Evolutionary conservation across 2,888 invertebrate genomes (phyloP).

Genomic region (Lottia scabra): DNA sequence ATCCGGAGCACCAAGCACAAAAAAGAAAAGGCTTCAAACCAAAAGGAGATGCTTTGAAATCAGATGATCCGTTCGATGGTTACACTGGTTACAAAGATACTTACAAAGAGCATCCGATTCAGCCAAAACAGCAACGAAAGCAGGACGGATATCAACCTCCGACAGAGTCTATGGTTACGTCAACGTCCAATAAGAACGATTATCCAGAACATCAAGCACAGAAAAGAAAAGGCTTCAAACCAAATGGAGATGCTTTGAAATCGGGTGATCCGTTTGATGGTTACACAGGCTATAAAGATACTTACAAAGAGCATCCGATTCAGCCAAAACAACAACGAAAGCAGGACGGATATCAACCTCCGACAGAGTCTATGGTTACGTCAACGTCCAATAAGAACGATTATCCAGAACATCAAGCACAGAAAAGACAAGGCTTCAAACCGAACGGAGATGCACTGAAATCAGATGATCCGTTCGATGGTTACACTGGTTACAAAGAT

Average conservation of each 20-base stretch:
- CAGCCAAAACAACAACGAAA: constrained; percentile 24
- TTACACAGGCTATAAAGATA: constrained; percentile 38
- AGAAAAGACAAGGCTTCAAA: constrained; percentile 7
- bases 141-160: constrained; percentile 43
- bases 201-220: constrained; percentile 33
- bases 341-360: neutral
- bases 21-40: neutral
- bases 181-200: constrained; percentile 49
- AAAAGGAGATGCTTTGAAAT: constrained; percentile 11
- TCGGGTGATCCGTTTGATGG: constrained; percentile 33
- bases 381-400: constrained; percentile 7
- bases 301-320: constrained; percentile 34
- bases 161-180: constrained; percentile 45
- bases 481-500: neutral
- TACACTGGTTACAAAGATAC: constrained; percentile 58
- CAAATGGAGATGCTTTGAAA: constrained; percentile 30
- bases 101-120: constrained; percentile 54
- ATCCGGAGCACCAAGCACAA: no score
- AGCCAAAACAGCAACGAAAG: constrained; percentile 34
- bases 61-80: constrained; percentile 53
- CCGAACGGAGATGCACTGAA: constrained; percentile 10
- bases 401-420: constrained; percentile 4
- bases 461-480: neutral
- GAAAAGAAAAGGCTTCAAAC: constrained; percentile 46
- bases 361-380: constrained; percentile 4